Base-by-base conservation (phyloP, 2,797 vertebrate species). In the Triplophysa yarkandensis region DNA sequence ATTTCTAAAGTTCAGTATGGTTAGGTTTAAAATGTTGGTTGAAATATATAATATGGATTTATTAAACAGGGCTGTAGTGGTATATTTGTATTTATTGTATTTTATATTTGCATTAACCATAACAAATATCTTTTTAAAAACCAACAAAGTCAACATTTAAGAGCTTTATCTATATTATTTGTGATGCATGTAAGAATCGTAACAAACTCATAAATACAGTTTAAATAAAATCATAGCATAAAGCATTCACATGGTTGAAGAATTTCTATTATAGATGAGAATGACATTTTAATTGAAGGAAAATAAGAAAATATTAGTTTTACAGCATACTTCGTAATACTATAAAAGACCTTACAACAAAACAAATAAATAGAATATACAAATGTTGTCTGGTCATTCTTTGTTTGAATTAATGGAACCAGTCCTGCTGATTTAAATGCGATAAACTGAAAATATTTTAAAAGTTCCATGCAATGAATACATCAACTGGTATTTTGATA, bases 361-460 rank as follows among this genome's bases (percentile, higher is more conserved):
- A 63, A 6, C 17, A 32, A 32, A 72, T 44, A 66, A 65, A 57
- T 50, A 62, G 23, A 46, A 55, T 54, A 63, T 43, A 11, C 23
- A 60, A 48, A 32, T 17, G 17, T 6, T 74, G 55, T 25, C 39
- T 44, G 25, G 66, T 74, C 3, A 41, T 61, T 55, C 65, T 39
- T 19, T 21, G 14, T 32, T 69, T 21, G 21, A 64, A 46, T 65
- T 34, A 8, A 66, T 41, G 32, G 30, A 76, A 64, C 68, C 78
- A 78, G 71, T 76, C 77, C 72, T 68, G 79, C 79, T 81, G 77
- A 81, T 66, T 72, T 43, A 64, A 36, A 68, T 61, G 17, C 19
- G 14, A 55, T 36, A 17, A 28, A 41, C 8, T 32, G 13, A 50
- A 77, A 52, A 10, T 10, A 68, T 32, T 32, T 71, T 41, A 60